Percentiles rank a stretch among this genome's conserved stretches.
phyloP scores from a whole-genome alignment of 2,797 vertebrate species.

The Poecile montanus region DNA sequence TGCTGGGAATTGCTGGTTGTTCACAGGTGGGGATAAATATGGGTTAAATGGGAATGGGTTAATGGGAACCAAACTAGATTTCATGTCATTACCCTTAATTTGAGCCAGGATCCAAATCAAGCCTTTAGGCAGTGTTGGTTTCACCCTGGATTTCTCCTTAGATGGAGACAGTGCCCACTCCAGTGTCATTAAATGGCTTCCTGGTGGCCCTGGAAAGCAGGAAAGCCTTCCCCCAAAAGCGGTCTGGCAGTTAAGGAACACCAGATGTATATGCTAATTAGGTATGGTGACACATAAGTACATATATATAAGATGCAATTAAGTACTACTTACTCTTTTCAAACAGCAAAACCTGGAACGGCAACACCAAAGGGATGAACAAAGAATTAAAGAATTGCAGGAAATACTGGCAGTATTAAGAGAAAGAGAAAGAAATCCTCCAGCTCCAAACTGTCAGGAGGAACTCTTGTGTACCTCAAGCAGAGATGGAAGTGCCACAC shows the following conservation, averaged over 20 bases:
- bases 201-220: neutral
- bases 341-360: conserved; percentile 84
- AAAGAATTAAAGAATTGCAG: conserved; percentile 86
- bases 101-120: neutral
- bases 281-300: neutral
- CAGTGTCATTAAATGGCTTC: neutral
- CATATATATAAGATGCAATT: neutral
- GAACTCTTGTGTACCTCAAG: neutral
- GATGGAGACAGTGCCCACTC: neutral
- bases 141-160: neutral
- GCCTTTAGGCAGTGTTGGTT: neutral
- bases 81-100: neutral
- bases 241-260: neutral
- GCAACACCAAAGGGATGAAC: conserved; percentile 84
- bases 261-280: neutral
- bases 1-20: neutral
- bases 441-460: conserved; percentile 57
- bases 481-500: neutral
- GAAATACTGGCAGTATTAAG: conserved; percentile 77
- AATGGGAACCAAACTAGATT: neutral
- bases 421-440: conserved; percentile 71
- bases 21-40: neutral
- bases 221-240: neutral
- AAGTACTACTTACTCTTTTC: neutral
- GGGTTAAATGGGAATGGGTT: neutral